Base-by-base conservation (phyloP, 2,113 vertebrate genomes). In the Limnothrissa miodon region DNA sequence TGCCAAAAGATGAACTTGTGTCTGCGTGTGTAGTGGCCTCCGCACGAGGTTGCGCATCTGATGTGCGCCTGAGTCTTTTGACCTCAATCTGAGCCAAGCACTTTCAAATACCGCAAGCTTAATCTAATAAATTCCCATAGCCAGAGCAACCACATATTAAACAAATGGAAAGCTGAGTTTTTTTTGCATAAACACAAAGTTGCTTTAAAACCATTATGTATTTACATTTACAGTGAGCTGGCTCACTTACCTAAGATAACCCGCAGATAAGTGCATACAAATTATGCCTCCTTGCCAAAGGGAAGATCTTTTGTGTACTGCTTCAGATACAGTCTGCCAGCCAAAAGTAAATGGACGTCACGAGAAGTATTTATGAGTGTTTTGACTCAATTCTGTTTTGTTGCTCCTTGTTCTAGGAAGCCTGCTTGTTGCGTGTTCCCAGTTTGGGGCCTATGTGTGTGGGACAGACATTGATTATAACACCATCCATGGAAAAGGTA, bases 391-490 rank as follows among this genome's bases (percentile, higher is more conserved):
- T 36, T 1, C 29, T 36, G 15, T 36, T n/a, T 74, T 25, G 29
- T 82, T 45, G 33, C 51, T 86, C 74, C 90, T 10, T 93, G 1
- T 86, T 78, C 39, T 70, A 99, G 98, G 98, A 86, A 97, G 98
- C 84, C 95, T 99, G 84, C 91, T 99, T 81, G 94, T 99, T 23
- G 96, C 98, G 10, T 98, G 96, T 86, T 98, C 98, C 81, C 98
- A 97, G 90, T 99, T 98, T 87, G 96, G 97, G 85, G 97, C 98
- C 0, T 99, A 99, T 36, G 98, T 99, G 0, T 99, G 93, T 88
- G 98, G 98, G 85, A 95, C 96, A 62, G 98, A 99, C 88, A 99
- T 99, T 82, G 98, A 99, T 92, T 99, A 98, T 92, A 99, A 97
- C 91, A 99, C 96, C 78, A 94, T 98, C 84, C 97, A 99, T 25